Conservation (phyloP, 2,888 invertebrate species). For the Galerucella pusilla region DNA sequence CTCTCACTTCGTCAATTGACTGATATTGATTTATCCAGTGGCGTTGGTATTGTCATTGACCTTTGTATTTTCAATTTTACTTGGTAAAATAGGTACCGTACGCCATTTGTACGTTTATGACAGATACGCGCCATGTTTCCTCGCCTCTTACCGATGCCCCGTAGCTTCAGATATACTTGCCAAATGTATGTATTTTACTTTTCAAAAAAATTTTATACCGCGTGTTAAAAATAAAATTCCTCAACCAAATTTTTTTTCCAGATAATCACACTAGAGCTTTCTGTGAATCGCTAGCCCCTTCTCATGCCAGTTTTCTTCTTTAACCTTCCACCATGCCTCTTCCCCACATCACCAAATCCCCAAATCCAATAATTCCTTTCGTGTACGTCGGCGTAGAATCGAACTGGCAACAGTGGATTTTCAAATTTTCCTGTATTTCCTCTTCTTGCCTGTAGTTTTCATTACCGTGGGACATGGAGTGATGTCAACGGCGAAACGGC, state of each 20-base stretch:
- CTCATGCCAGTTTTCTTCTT: conserved; percentile 22
- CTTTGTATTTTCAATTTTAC: too few relatives aligned
- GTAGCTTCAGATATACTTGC: too few relatives aligned
- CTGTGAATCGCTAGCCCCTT: neutral
- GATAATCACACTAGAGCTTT: neutral
- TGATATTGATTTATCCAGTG: too few relatives aligned
- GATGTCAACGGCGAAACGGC: conserved; percentile 74
- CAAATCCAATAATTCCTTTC: neutral
- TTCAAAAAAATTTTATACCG: too few relatives aligned
- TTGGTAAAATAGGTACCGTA: too few relatives aligned
- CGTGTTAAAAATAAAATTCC: too few relatives aligned
- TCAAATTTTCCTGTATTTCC: conserved; percentile 26
- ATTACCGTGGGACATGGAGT: conserved; percentile 68
- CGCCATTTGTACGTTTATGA: too few relatives aligned
- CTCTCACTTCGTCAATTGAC: too few relatives aligned
- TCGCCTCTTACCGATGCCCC: too few relatives aligned
- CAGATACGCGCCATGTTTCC: too few relatives aligned
- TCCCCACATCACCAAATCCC: neutral
- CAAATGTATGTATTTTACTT: too few relatives aligned
- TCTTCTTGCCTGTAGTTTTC: conserved; percentile 68
- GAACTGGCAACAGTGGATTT: conserved; percentile 34
- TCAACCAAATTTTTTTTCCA: neutral
- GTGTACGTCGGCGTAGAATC: conserved; percentile 14
- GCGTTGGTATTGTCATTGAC: too few relatives aligned
- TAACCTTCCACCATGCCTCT: conserved; percentile 9